phyloP scores from a whole-genome alignment of 2,888 invertebrate species.

The Hydrotaea cyrtoneurina region DNA sequence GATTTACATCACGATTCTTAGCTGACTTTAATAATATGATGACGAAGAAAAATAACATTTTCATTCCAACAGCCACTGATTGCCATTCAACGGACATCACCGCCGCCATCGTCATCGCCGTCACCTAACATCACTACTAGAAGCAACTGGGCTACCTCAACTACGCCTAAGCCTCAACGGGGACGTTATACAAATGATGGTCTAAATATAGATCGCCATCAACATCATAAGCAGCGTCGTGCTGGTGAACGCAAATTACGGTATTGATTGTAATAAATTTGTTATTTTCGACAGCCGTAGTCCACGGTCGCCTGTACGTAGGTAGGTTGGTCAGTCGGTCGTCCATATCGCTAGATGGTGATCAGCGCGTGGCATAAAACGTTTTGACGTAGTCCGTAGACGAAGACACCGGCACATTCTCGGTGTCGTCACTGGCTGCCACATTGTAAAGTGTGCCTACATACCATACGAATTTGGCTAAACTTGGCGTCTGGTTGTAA shows the following conservation, averaged over 20 bases:
- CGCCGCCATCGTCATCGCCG: not conserved
- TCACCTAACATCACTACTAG: not conserved
- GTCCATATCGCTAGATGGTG: conserved; percentile 25
- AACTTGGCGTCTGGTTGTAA: conserved; percentile 5
- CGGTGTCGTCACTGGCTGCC: not conserved
- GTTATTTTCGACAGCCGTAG: conserved; percentile 56
- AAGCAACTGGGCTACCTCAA: not conserved
- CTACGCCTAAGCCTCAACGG: not conserved
- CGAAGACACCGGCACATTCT: not conserved
- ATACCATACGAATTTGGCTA: not conserved
- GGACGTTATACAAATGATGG: conserved; percentile 4
- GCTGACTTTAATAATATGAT: conserved; percentile 24
- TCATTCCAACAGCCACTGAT: conserved; percentile 18
- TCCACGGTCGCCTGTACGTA: not conserved
- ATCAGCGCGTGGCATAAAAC: conserved; percentile 65
- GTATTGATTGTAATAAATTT: conserved; percentile 65
- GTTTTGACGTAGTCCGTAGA: conserved; percentile 9
- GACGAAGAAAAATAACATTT: conserved; percentile 33
- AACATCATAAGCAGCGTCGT: conserved; percentile 27
- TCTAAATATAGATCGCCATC: conserved; percentile 10
- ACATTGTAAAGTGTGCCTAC: conserved; percentile 4
- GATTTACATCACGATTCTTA: not conserved
- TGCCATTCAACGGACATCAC: not conserved
- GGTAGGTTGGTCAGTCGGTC: not conserved
- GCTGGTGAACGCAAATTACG: conserved; percentile 59